Evolutionary conservation across 2,888 invertebrate genomes (phyloP).

Genomic region (Andrena bicolor): DNA sequence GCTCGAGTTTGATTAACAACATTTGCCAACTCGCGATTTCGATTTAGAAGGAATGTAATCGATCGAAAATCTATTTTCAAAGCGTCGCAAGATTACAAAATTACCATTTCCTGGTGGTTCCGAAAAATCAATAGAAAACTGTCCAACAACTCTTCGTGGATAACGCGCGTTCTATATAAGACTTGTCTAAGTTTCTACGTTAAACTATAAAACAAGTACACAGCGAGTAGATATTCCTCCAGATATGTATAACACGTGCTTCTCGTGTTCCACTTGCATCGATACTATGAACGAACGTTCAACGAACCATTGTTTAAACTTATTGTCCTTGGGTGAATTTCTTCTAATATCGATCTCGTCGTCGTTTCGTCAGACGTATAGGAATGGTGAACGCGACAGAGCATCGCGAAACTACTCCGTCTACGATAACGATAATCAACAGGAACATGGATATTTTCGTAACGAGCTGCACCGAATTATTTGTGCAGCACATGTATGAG

Average conservation of each 20-base stretch:
- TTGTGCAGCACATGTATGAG: background rate
- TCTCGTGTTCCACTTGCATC: slow-evolving; percentile 21
- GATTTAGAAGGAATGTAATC: background rate
- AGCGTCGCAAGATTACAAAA: background rate
- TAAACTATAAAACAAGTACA: slow-evolving; percentile 10
- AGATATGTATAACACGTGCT: slow-evolving; percentile 58
- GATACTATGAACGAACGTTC: slow-evolving; percentile 52
- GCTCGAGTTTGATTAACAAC: background rate
- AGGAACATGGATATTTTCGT: slow-evolving; percentile 35
- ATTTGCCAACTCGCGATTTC: background rate
- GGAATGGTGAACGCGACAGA: slow-evolving; percentile 17
- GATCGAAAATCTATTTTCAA: background rate
- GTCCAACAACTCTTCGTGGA: background rate
- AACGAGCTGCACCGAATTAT: background rate
- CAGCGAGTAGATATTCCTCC: slow-evolving; percentile 25
- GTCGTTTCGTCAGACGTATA: background rate
- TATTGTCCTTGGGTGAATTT: slow-evolving; percentile 57
- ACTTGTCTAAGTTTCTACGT: slow-evolving; percentile 19
- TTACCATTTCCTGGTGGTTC: background rate
- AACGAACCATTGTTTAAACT: slow-evolving; percentile 50
- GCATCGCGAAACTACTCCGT: slow-evolving; percentile 8
- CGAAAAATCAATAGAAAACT: background rate
- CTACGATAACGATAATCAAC: slow-evolving; percentile 26
- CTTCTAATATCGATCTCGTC: slow-evolving; percentile 18
- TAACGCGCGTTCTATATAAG: background rate